Evolutionary conservation across 1,140 invertebrate genomes (phyloP).

Genomic region (Triops cancriformis): DNA sequence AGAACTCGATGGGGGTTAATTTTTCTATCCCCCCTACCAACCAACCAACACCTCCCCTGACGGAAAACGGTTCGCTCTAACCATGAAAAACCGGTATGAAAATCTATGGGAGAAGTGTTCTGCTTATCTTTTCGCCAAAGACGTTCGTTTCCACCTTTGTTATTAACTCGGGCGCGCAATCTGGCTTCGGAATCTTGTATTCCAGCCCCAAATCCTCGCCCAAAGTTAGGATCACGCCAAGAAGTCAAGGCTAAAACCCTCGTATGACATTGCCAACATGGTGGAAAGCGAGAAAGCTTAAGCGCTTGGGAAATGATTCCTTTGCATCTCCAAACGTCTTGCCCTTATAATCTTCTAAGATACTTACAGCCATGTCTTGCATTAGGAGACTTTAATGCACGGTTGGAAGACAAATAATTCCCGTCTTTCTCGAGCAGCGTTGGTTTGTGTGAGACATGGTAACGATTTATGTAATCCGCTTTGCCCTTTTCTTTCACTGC

Average conservation of each 20-base stretch:
- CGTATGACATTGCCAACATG: not conserved
- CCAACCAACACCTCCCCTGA: not conserved
- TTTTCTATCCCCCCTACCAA: not conserved
- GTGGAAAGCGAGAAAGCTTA: not conserved
- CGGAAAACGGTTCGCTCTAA: not conserved
- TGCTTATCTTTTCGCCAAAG: not conserved
- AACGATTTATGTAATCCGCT: slow-evolving; percentile 10
- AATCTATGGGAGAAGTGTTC: no score
- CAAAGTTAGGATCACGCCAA: not conserved
- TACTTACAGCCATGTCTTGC: not conserved
- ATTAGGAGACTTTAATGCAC: not conserved
- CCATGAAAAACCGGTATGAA: no score
- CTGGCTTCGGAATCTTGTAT: not conserved
- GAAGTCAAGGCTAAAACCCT: not conserved
- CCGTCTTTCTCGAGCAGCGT: no score
- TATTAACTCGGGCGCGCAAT: not conserved
- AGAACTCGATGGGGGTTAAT: not conserved
- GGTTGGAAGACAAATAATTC: no score
- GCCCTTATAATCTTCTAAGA: not conserved
- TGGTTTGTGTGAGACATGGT: not conserved
- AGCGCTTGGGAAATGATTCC: not conserved
- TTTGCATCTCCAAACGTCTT: not conserved
- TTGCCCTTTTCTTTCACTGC: not conserved
- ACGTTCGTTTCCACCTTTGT: not conserved
- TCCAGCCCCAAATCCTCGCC: not conserved